Evolutionary conservation across 2,888 invertebrate genomes (phyloP).

Genomic region (Listrodromus nycthemerus): DNA sequence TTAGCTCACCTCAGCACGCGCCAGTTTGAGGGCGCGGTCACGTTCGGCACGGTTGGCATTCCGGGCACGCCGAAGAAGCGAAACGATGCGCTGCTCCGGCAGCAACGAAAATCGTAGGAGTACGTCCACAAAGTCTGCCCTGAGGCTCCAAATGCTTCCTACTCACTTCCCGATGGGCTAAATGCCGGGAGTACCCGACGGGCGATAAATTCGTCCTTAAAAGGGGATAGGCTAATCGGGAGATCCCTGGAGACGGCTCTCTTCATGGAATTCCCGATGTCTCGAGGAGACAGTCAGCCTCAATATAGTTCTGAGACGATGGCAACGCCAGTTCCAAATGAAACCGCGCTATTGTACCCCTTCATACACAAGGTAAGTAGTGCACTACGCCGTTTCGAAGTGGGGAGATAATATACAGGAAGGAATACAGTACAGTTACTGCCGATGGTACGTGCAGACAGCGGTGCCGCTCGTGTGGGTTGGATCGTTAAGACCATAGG

Average conservation of each 20-base stretch:
- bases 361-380: not conserved
- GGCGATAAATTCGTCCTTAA: slow-evolving; percentile 33
- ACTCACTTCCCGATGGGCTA: slow-evolving; percentile 20
- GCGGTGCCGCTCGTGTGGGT: slow-evolving; percentile 47
- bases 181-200: slow-evolving; percentile 25
- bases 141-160: slow-evolving; percentile 52
- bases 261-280: slow-evolving; percentile 58
- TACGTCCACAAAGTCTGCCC: slow-evolving; percentile 66
- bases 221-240: slow-evolving; percentile 12
- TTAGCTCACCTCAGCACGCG: slow-evolving; percentile 17
- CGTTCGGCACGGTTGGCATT: slow-evolving; percentile 64
- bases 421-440: not conserved
- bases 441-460: not conserved
- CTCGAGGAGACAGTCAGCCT: slow-evolving; percentile 32
- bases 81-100: slow-evolving; percentile 39
- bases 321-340: slow-evolving; percentile 51
- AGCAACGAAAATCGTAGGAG: slow-evolving; percentile 34
- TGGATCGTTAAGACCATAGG: slow-evolving; percentile 72
- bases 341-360: not conserved
- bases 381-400: not conserved
- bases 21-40: slow-evolving; percentile 36
- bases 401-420: not conserved
- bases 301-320: slow-evolving; percentile 46
- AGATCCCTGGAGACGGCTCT: slow-evolving; percentile 30
- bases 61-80: slow-evolving; percentile 52